These are phyloP conservation scores for Drosophila persimilis DNA, from an alignment of 1,140 invertebrate genomes.

Conservation along the genomic window DNA sequence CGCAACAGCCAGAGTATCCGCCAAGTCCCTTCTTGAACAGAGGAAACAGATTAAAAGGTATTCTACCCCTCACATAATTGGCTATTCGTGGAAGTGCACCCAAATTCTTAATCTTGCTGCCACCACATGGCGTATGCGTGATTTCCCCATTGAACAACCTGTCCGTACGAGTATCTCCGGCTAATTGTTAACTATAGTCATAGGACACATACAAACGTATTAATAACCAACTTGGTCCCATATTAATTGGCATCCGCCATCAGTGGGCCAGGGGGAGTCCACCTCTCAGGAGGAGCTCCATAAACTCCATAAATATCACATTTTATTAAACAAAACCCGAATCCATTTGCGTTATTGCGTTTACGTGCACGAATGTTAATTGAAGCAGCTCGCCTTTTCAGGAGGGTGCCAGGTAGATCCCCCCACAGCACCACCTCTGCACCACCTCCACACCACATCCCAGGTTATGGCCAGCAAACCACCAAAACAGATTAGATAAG, in stretches of 20 bases:
- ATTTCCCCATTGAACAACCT: constrained; percentile 11
- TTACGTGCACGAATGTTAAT: constrained; percentile 80
- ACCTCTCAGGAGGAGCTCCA: constrained; percentile 39
- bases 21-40: constrained; percentile 13
- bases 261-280: constrained; percentile 7
- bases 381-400: constrained; percentile 69
- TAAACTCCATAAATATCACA: constrained; percentile 77
- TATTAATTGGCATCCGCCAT: constrained; percentile 69
- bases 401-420: constrained; percentile 6
- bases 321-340: constrained; percentile 76
- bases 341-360: constrained; percentile 80
- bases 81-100: background rate
- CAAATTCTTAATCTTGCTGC: no score
- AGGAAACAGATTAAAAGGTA: no score
- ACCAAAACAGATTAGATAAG: constrained; percentile 68
- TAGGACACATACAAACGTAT: constrained; percentile 18
- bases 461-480: constrained; percentile 30
- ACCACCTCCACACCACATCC: background rate
- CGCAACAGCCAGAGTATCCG: constrained; percentile 27
- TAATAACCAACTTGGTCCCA: constrained; percentile 61
- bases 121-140: constrained; percentile 42
- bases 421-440: constrained; percentile 4
- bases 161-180: constrained; percentile 19
- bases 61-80: constrained; percentile 14
- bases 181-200: constrained; percentile 61